Evolutionary conservation across 2,888 invertebrate genomes (phyloP).

Genomic region (Sialis lutaria): DNA sequence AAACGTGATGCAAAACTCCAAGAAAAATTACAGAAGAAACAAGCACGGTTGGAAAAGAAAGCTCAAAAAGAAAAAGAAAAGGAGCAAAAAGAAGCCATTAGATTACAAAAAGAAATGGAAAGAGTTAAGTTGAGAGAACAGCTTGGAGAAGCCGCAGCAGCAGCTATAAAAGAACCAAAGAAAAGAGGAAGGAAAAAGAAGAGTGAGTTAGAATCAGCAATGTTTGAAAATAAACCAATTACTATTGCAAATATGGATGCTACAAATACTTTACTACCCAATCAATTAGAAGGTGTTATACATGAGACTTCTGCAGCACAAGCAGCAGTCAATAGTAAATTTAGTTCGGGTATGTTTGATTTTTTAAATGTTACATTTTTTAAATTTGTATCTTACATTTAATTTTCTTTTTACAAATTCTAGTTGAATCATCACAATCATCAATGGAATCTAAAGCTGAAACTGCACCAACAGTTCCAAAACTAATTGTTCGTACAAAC

Average conservation of each 20-base stretch:
- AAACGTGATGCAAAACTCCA: constrained; percentile 22
- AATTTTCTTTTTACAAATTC: background rate
- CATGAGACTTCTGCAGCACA: background rate
- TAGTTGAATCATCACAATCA: background rate
- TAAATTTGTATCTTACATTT: background rate
- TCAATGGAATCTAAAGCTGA: background rate
- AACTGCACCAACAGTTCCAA: background rate
- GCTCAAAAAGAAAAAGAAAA: constrained; percentile 10
- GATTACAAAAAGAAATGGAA: background rate
- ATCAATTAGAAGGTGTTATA: background rate
- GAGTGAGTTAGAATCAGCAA: constrained; percentile 5
- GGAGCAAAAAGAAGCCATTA: background rate
- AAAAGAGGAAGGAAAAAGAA: constrained; percentile 19
- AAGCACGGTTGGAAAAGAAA: constrained; percentile 27
- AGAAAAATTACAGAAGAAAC: background rate
- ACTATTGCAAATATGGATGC: constrained; percentile 10
- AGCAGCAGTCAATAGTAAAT: background rate
- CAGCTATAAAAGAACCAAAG: constrained; percentile 26
- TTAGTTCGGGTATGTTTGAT: background rate
- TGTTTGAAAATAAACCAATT: constrained; percentile 10
- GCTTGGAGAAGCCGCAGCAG: constrained; percentile 14
- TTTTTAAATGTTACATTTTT: background rate
- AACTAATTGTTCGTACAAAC: background rate
- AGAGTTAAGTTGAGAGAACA: background rate
- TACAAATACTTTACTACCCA: background rate